Conservation (phyloP, 2,888 invertebrate species). For the Lasioglossum oenotherae region DNA sequence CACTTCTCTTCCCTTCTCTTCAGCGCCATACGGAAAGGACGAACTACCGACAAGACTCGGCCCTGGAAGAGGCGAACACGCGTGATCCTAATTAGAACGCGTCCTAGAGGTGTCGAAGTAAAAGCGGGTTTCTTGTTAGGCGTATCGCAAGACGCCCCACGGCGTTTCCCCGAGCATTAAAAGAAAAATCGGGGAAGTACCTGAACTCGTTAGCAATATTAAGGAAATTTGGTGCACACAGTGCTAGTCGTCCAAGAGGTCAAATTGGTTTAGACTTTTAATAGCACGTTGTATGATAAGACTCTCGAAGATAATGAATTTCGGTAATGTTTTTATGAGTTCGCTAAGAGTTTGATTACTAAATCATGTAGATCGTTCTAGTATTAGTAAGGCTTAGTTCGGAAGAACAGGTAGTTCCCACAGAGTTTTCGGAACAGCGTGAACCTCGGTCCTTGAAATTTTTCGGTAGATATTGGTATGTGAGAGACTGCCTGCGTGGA, state of each 20-base stretch:
- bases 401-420: neutral
- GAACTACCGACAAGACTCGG: constrained; percentile 59
- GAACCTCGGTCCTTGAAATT: constrained; percentile 6
- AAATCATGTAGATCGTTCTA: neutral
- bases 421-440: neutral
- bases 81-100: constrained; percentile 84
- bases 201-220: neutral
- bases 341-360: neutral
- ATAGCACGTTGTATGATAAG: neutral
- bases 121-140: constrained; percentile 73
- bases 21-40: constrained; percentile 50
- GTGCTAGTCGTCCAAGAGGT: neutral
- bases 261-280: neutral
- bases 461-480: constrained; percentile 5
- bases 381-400: neutral
- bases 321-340: neutral
- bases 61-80: constrained; percentile 78
- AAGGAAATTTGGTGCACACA: neutral
- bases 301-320: neutral
- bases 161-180: constrained; percentile 35
- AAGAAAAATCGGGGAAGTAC: constrained; percentile 22
- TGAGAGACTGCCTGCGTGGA: constrained; percentile 21
- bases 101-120: constrained; percentile 75
- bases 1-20: neutral
- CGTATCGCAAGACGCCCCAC: constrained; percentile 54